Base-by-base conservation (phyloP, 2,113 vertebrate genomes). In the Marcusenius ussheri region DNA sequence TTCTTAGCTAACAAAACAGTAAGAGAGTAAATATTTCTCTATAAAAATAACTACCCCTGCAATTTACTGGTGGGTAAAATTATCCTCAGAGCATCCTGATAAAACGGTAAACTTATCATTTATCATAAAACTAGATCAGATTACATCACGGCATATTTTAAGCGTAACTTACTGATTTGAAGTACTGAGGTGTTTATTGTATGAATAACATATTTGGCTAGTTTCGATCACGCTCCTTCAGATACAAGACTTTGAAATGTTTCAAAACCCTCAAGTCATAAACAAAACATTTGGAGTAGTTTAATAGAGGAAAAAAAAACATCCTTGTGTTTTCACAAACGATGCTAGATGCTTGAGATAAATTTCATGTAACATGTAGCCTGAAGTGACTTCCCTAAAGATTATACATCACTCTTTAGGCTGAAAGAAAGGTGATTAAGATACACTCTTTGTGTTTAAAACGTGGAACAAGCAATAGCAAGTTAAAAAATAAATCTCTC, bases 401-500 rank as follows among this genome's bases (percentile, higher is more conserved):
- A 50, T 87, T 87, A 53, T 39, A 53, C 45, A n/a, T 50, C 47
- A 77, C 9, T 85, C 47, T 27, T 87, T 88, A 62, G 87, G 21
- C 31, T 58, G 53, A 62, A 11, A 58, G 87, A 51, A 51, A 47
- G 45, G 42, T 47, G 70, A 51, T 56, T 39, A 56, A 87, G n/a
- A 77, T 39, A 39, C 70, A 77, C 3, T 19, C 11, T 87, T 51
- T 62, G 9, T 62, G 3, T 56, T 88, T 42, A 21, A 88, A n/a
- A 62, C 17, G 7, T 5, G 42, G 77, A 84, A 53, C 51, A 24
- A 53, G 74, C 50, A 83, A 53, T 84, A 46, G 50, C 15, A 77
- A 24, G 89, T 92, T 91, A 89, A 66, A 19, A 70, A 39, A 31
- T 70, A 31, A 27, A 70, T 70, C 74, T 87, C 46, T 58, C n/a